Conservation (phyloP, 2,113 vertebrate genomes). For the Lampris incognitus region DNA sequence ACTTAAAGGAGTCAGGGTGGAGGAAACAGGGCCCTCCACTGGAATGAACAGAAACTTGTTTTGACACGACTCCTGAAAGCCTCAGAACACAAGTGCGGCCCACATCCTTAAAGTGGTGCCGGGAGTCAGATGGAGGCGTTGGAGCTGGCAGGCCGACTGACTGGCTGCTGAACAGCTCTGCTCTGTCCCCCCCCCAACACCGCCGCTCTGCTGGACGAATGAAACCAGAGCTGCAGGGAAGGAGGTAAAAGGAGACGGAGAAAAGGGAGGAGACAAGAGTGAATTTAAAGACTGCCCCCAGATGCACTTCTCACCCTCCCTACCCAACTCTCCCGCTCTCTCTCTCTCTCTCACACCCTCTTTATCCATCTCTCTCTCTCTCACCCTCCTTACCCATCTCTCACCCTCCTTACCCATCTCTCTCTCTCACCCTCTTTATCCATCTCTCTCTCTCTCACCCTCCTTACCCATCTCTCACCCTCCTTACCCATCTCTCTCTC, state of each 20-base stretch:
- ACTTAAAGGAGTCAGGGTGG: constrained; percentile 1
- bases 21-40: constrained; percentile 4
- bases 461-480: no score
- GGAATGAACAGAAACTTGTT: not conserved
- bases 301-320: constrained; percentile 16
- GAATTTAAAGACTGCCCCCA: constrained; percentile 59
- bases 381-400: no score
- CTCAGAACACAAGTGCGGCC: not conserved
- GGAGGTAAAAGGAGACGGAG: constrained; percentile 38
- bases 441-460: no score
- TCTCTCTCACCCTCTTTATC: no score
- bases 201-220: constrained; percentile 36
- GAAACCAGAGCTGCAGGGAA: constrained; percentile 11
- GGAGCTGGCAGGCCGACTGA: constrained; percentile 43
- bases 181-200: constrained; percentile 49
- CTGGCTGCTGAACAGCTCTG: constrained; percentile 47
- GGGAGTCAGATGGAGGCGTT: constrained; percentile 26
- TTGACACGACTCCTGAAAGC: not conserved
- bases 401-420: no score
- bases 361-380: no score
- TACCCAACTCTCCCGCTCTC: not conserved
- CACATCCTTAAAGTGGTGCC: not conserved
- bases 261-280: constrained; percentile 65
- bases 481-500: no score
- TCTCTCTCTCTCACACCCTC: not conserved